Conservation (phyloP, 2,113 vertebrate genomes). For the Austrofundulus limnaeus region DNA sequence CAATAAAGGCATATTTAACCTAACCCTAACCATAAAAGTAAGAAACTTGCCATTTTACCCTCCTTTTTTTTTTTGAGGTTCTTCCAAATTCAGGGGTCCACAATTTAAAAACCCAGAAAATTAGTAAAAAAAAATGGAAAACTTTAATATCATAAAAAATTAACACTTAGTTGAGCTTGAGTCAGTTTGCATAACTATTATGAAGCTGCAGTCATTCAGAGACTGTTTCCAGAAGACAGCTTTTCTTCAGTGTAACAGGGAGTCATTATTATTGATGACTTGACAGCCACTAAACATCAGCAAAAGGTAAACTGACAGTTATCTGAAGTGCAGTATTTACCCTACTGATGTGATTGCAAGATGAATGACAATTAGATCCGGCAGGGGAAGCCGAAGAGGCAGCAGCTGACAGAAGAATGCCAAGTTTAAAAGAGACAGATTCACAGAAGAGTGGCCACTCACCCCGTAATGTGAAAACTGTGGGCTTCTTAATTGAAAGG, state of each 20-base stretch:
- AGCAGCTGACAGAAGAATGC: constrained; percentile 30
- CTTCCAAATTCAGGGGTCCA: not conserved
- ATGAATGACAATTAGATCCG: constrained; percentile 29
- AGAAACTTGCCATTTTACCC: too few relatives aligned
- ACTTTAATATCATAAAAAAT: not conserved
- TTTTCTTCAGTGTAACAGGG: constrained; percentile 33
- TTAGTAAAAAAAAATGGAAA: not conserved
- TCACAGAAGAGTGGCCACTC: constrained; percentile 10
- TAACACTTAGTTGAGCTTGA: constrained; percentile 4
- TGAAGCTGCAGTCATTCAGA: constrained; percentile 29
- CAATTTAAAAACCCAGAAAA: not conserved
- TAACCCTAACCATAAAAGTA: too few relatives aligned
- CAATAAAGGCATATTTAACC: too few relatives aligned
- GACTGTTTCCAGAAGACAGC: constrained; percentile 26
- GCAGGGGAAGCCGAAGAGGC: constrained; percentile 7
- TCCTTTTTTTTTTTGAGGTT: too few relatives aligned
- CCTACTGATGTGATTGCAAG: constrained; percentile 29
- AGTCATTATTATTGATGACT: constrained; percentile 49
- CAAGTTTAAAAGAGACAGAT: constrained; percentile 30
- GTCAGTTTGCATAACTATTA: constrained; percentile 41
- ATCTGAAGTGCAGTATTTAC: constrained; percentile 51
- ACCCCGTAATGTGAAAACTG: constrained; percentile 29
- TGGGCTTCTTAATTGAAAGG: constrained; percentile 64
- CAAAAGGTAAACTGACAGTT: constrained; percentile 54
- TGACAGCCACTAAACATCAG: constrained; percentile 60